Evolutionary conservation across 2,113 vertebrate genomes (phyloP), one percentile per base, ranked within the genome.

Genomic region (Coptodon rendalli): DNA sequence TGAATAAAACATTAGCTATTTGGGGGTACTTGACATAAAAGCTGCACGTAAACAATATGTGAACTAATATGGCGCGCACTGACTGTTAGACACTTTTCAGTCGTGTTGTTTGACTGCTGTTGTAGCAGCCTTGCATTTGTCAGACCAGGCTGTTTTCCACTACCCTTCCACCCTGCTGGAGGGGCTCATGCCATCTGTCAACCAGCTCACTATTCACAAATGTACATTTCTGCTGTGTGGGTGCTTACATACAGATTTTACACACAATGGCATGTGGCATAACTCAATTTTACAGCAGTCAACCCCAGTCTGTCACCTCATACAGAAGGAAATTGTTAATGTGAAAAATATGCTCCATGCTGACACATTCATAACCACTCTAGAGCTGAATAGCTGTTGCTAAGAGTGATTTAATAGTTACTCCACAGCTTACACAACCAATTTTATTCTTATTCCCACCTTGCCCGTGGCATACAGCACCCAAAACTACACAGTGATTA

Each of bases 221-320:
- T 89, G 86, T 80, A 63, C 43, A 83, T 88, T 93, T 93, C 34
- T 92, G 90, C 90, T 84, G 88, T 40, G 85, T 50, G 52, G 71
- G 88, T 85, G 83, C 85, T 86, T 91, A 86, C 92, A 90, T 66
- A 76, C 53, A 89, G 86, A 84, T 92, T 94, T 92, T 91, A 78
- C 84, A 80, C 91, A 90, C 89, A 94, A 84, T 86, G 90, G 88
- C 83, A 82, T 68, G 82, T 89, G 83, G 83, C 86, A 89, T 93
- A 90, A 92, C 89, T 92, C 92, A 82, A 84, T 94, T 95, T 94
- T 90, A 90, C 84, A 87, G 91, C 87, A 83, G 88, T 93, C 92
- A 89, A 86, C 81, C 86, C 45, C 71, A 54, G 87, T 87, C 88
- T 91, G 89, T 94, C 91, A 87, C 93, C 84, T 76, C 43, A 43